Conservation (phyloP, 2,113 vertebrate genomes). For the Pseudorhombus dupliciocellatus region DNA sequence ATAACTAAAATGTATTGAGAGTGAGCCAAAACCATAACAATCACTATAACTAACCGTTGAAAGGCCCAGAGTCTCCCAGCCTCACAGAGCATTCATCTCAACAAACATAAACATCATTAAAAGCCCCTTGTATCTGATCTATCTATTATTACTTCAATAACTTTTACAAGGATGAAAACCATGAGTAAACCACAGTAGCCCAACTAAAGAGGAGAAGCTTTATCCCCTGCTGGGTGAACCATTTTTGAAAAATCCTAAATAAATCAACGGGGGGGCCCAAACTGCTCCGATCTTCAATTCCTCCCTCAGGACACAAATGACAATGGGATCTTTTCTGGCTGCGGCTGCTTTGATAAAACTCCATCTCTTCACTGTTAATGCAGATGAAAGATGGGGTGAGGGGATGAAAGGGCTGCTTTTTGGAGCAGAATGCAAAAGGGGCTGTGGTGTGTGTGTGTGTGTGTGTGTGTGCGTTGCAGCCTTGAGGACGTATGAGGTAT, state of each 20-base stretch:
- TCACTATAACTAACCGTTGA: constrained; percentile 6
- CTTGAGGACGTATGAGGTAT: constrained; percentile 42
- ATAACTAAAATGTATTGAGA: not conserved
- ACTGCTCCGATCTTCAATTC: constrained; percentile 9
- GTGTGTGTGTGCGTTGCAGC: constrained; percentile 27
- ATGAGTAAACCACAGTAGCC: constrained; percentile 13
- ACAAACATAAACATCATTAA: constrained; percentile 3
- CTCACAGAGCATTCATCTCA: constrained; percentile 3
- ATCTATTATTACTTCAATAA: constrained; percentile 8
- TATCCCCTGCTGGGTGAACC: constrained; percentile 19
- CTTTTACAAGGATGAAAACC: not conserved
- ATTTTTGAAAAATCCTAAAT: constrained; percentile 28
- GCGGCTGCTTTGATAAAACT: constrained; percentile 66
- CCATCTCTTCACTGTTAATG: constrained; percentile 61
- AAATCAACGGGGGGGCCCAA: constrained; percentile 12
- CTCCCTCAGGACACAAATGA: constrained; percentile 57
- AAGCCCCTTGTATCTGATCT: not conserved
- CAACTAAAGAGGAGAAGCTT: constrained; percentile 7
- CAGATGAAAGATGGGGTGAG: constrained; percentile 53
- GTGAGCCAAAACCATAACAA: constrained; percentile 1
- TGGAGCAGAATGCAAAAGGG: constrained; percentile 38
- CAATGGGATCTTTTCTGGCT: constrained; percentile 58
- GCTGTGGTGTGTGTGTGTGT: constrained; percentile 32
- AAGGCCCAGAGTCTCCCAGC: not conserved
- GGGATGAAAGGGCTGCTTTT: constrained; percentile 63